Evolutionary conservation across 2,113 vertebrate genomes (phyloP), one percentile per base, ranked within the genome.

Genomic region (Apteryx owenii): DNA sequence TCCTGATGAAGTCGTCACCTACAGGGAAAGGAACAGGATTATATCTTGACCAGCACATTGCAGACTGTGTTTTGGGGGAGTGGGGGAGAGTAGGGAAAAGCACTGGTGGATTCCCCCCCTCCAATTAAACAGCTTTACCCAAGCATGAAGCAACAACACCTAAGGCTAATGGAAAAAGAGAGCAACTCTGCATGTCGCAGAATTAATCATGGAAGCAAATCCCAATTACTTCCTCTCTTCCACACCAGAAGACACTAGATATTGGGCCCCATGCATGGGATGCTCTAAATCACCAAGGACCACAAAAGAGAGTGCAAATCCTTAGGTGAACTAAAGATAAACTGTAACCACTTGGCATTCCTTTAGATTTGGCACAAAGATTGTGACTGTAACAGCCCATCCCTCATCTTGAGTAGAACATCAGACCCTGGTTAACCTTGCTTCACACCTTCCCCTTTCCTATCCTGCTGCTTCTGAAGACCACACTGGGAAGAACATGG

Each of bases 1-100:
- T 95, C 99, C 99, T 42, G 99, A 99, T 50, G 99, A 99, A 79
- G 99, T 99, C 42, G 99, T 99, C 97, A 99, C 99, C 99, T 99
- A 93, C 70, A 71, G 88, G 93, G 95, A 68, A 94, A 96, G 71
- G 72, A 65, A 88, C 68, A 91, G 94, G 81, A 78, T 97, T 86
- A 95, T 85, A 75, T 50, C 95, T 88, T 92, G 93, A 87, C 94
- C 93, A 90, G 95, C 82, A 93, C 89, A 69, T 66, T 73, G 76
- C 93, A 81, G 89, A 70, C 69, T n/a, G 40, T 33, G 86, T 22
- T 4, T 2, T 48, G 31, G 28, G 71, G 54, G 22, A 84, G 40
- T 82, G 5, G 44, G 61, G 71, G 58, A 64, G 50, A 64, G 58
- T 36, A 28, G 12, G 72, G 50, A n/a, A 89, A 93, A 81, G 76